These are phyloP conservation scores for Gambusia holbrooki DNA, from an alignment of 2,113 vertebrate species.

Conservation along the genomic window DNA sequence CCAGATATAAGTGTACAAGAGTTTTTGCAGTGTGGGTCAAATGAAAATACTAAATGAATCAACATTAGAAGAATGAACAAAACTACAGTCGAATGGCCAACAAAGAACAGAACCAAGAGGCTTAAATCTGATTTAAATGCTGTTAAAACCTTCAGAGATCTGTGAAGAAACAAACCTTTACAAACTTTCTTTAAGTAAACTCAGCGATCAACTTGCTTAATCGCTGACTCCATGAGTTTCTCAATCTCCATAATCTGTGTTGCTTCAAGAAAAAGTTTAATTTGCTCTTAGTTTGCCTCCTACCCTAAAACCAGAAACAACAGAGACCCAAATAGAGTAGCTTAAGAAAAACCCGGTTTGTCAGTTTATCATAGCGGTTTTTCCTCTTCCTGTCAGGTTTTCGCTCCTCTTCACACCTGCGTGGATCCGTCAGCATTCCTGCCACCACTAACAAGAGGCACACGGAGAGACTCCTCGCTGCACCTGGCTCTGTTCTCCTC, in stretches of 20 bases:
- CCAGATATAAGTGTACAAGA: too few species aligned
- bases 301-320: neutral
- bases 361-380: neutral
- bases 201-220: neutral
- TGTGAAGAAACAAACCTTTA: too few species aligned
- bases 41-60: neutral
- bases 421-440: conserved; percentile 19
- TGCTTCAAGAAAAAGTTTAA: neutral
- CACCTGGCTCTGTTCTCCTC: conserved; percentile 23
- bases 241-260: neutral
- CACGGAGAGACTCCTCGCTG: conserved; percentile 11
- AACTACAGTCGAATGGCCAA: neutral
- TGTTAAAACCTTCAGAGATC: neutral
- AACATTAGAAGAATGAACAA: neutral
- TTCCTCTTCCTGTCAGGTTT: neutral
- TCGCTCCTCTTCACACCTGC: conserved; percentile 9
- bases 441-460: conserved; percentile 14
- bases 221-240: neutral
- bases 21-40: neutral
- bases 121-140: neutral
- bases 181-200: too few species aligned
- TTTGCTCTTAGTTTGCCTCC: neutral
- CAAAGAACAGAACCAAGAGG: neutral
- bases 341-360: neutral
- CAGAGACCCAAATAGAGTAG: neutral